Evolutionary conservation across 2,113 vertebrate genomes (phyloP).

Genomic region (Tetraodon nigroviridis): DNA sequence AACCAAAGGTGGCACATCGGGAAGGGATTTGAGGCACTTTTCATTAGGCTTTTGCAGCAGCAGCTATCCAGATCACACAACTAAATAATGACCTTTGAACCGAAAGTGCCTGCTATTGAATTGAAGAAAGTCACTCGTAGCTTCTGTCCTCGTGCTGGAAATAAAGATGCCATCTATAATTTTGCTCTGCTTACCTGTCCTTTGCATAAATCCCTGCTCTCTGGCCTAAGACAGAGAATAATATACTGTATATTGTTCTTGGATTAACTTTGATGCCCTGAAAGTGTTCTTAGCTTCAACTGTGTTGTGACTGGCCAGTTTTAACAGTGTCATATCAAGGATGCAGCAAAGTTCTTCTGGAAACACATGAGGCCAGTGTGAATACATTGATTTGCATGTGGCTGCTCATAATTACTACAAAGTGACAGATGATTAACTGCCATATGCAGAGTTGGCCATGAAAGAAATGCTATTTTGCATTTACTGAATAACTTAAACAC

Average conservation of each 20-base stretch:
- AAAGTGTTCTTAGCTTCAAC: slow-evolving; percentile 53
- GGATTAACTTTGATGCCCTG: slow-evolving; percentile 41
- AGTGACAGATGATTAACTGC: slow-evolving; percentile 31
- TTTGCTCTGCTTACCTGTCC: slow-evolving; percentile 43
- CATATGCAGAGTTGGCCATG: slow-evolving; percentile 26
- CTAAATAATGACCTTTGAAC: slow-evolving; percentile 68
- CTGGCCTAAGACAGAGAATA: slow-evolving; percentile 59
- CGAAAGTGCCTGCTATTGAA: slow-evolving; percentile 48
- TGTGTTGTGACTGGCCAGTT: slow-evolving; percentile 39
- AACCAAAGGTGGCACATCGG: slow-evolving; percentile 60
- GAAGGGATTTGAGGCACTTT: slow-evolving; percentile 63
- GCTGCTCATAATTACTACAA: slow-evolving; percentile 34
- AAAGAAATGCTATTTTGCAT: slow-evolving; percentile 17
- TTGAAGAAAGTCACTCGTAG: slow-evolving; percentile 53
- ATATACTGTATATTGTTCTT: slow-evolving; percentile 64
- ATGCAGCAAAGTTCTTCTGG: slow-evolving; percentile 28
- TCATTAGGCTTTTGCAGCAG: slow-evolving; percentile 66
- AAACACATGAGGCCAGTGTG: slow-evolving; percentile 16
- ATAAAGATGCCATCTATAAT: slow-evolving; percentile 65
- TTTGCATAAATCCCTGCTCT: slow-evolving; percentile 59
- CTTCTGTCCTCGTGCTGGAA: slow-evolving; percentile 45
- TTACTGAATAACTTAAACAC: slow-evolving; percentile 29
- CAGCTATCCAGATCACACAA: slow-evolving; percentile 62
- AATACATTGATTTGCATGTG: slow-evolving; percentile 39
- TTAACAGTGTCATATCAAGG: slow-evolving; percentile 31